Evolutionary conservation across 1,140 invertebrate species (phyloP), one percentile per base, ranked within the genome.

Genomic region (Lutraria rhynchaena): DNA sequence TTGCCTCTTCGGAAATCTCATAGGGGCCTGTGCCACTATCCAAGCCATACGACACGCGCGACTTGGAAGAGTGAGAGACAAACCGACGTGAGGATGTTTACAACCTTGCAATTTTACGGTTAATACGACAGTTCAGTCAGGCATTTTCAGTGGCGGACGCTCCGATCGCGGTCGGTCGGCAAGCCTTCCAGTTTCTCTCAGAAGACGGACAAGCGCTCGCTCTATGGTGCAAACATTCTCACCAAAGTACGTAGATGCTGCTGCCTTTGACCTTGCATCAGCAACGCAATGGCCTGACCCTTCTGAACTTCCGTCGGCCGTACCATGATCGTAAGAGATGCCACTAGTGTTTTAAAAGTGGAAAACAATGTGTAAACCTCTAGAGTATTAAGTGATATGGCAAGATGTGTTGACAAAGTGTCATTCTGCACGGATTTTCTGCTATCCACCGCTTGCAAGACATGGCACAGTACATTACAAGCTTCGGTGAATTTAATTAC

Each of bases 141-240:
- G 60, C 19, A 35, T 37, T n/a, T 19, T 61, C 41, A 61, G 2
- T 31, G 19, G 33, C 60, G 31, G 60, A 37, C 31, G 44, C 11
- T 24, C 65, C 37, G 41, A 7, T n/a, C n/a, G n/a, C n/a, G n/a
- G n/a, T n/a, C n/a, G n/a, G n/a, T n/a, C n/a, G n/a, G n/a, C n/a
- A n/a, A n/a, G n/a, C n/a, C n/a, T n/a, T n/a, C n/a, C n/a, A n/a
- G n/a, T n/a, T n/a, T n/a, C n/a, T n/a, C n/a, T 69, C 44, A 27
- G 65, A 69, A 5, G 44, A 46, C 65, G 17, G 44, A 69, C 37
- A 69, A 69, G 65, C 3, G 5, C n/a, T n/a, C n/a, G 65, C 11
- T 46, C 65, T 69, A 49, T 49, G 17, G 65, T 51, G 22, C 37
- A 69, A 69, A 69, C 41, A 69, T 69, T 51, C 37, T 46, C 37